Conservation (phyloP, 1,140 invertebrate species). For the Euglossa dilemma region DNA sequence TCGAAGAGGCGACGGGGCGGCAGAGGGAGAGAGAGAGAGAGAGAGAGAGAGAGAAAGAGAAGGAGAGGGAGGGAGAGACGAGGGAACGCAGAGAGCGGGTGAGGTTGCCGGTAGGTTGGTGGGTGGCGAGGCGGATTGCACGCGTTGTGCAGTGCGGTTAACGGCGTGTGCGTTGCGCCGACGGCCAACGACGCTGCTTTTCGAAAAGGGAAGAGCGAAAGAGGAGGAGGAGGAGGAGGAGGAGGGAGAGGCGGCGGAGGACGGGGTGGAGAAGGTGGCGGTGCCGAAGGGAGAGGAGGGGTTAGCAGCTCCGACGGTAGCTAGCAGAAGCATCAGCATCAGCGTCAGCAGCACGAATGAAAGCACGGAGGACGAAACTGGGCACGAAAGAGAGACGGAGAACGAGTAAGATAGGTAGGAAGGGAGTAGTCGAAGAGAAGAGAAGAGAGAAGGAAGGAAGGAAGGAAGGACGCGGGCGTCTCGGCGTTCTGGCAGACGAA, state of each 20-base stretch:
- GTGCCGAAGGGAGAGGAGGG: constrained; percentile 2
- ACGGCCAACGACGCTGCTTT: constrained; percentile 75
- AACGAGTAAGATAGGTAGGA: constrained; percentile 53
- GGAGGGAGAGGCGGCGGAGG: constrained; percentile 35
- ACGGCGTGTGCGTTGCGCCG: constrained; percentile 80
- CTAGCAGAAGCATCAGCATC: constrained; percentile 65
- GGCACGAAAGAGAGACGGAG: constrained; percentile 47
- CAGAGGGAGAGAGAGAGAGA: constrained; percentile 55
- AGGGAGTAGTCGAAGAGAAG: constrained; percentile 42
- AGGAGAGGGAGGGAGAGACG: constrained; percentile 55
- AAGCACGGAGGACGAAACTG: constrained; percentile 65
- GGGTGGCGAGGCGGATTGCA: constrained; percentile 69
- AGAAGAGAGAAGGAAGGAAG: constrained; percentile 56
- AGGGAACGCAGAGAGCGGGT: constrained; percentile 37
- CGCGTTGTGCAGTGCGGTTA: constrained; percentile 79
- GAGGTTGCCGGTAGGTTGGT: constrained; percentile 36
- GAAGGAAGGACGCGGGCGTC: constrained; percentile 79
- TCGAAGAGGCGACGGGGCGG: constrained; percentile 60
- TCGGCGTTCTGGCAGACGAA: constrained; percentile 82
- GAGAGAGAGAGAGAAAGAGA: constrained; percentile 33
- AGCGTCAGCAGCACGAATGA: constrained; percentile 69
- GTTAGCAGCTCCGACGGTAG: constrained; percentile 59
- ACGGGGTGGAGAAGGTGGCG: constrained; percentile 28
- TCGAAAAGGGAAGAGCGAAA: constrained; percentile 69
- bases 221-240: constrained; percentile 27